Base-by-base conservation (phyloP, 2,888 invertebrate species). In the Pseudococcus jackbeardsleyi region DNA sequence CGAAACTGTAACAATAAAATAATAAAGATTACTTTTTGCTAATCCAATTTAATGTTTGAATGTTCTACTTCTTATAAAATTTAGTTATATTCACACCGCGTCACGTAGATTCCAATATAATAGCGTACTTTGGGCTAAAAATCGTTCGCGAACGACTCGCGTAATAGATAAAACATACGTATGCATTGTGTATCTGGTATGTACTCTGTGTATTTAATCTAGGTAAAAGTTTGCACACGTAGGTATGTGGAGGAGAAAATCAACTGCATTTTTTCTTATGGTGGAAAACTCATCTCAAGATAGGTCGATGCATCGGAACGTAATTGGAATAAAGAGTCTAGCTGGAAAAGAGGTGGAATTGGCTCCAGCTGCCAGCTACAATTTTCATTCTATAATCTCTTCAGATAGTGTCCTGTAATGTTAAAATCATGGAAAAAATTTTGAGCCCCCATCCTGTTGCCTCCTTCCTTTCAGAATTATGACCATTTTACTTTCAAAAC, bases 31-130 rank as follows among this genome's bases (percentile, higher is more conserved):
- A 82, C 46, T 19, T 82, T 82, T 22, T n/a, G 22, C 46, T 82
- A 82, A 82, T 82, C 79, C 22, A 82, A 82, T 82, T 82, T 82
- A 42, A 46, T 46, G 79, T 82, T 82, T 82, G 46, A 82, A 46
- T 82, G 79, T 42, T 42, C 79, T 46, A 82, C 79, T 82, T 82
- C 46, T 33, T 33, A 82, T 17, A 82, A 82, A 82, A 42, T 82
- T 8, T 19, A 82, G 79, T 82, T 46, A 82, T 82, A 82, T 19
- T 19, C 46, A 82, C 79, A 82, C 79, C 1, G n/a, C 17, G 79
- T 82, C 79, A 82, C 79, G 79, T 82, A 82, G 33, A 46, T 3
- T 46, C 17, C 19, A 82, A 82, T 46, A 82, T 46, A 82, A 82
- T 82, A 15, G 19, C 46, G 2, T 22, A 19, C 2, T 82, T 46